These are phyloP conservation scores for Natrix natrix DNA, from an alignment of 2,797 vertebrate genomes.

Conservation along the genomic window DNA sequence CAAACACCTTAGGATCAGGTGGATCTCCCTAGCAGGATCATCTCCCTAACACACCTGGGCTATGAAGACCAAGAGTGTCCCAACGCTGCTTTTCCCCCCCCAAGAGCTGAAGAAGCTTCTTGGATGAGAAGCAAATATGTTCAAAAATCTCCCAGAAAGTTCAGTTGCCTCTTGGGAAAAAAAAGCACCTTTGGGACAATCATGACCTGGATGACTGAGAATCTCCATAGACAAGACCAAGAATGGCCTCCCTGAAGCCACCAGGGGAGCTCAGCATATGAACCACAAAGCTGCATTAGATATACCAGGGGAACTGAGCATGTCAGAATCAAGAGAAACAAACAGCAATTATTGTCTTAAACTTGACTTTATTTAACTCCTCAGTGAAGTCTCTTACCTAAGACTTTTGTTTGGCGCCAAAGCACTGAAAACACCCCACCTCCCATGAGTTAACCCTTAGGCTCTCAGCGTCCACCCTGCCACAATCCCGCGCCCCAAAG, in stretches of 20 bases:
- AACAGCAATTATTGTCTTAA: background rate
- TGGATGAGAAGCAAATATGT: background rate
- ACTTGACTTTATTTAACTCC: background rate
- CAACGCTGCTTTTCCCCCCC: no score
- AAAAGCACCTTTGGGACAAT: background rate
- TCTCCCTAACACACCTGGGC: background rate
- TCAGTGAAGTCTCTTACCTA: background rate
- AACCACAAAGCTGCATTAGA: background rate
- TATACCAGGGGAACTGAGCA: background rate
- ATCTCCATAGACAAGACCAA: background rate
- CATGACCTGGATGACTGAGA: background rate
- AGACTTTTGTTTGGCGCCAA: background rate
- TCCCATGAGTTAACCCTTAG: background rate
- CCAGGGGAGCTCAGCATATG: background rate
- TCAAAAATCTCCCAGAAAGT: background rate
- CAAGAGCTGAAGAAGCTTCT: background rate
- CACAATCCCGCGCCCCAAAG: background rate
- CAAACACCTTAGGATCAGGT: background rate
- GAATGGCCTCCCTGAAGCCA: background rate
- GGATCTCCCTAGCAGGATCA: background rate
- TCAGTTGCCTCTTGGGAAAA: background rate
- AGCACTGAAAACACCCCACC: background rate
- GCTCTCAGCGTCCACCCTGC: background rate
- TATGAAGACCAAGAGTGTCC: background rate
- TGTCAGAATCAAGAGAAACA: no score